A percentile compares a stretch with the other conserved stretches of the same genome.
Conservation (phyloP, 2,113 vertebrate species). For the Megatriorchis doriae region DNA sequence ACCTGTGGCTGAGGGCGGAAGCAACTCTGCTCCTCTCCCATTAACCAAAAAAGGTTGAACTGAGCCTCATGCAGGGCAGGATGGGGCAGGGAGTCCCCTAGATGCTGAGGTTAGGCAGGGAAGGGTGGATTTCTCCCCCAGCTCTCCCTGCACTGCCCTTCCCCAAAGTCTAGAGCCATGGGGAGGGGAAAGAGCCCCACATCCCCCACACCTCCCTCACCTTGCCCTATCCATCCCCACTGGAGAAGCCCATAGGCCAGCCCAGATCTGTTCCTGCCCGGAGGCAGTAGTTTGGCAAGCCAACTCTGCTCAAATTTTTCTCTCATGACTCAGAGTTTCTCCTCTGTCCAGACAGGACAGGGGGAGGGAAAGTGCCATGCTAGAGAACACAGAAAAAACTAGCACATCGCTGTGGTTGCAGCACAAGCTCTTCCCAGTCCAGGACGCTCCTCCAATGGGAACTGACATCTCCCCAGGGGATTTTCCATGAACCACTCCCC, state of each 20-base stretch:
- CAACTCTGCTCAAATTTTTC: background rate
- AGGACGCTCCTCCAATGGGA: background rate
- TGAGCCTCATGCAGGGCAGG: background rate
- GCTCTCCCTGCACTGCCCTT: background rate
- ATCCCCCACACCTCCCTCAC: too few relatives aligned
- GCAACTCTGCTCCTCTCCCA: rapidly evolving
- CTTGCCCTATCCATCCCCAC: background rate
- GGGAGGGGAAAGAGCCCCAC: background rate
- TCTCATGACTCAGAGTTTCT: background rate
- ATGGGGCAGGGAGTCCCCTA: background rate
- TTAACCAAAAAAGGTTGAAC: background rate
- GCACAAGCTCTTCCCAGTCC: background rate
- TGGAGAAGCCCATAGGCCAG: background rate
- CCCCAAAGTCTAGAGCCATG: background rate
- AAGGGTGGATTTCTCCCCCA: rapidly evolving
- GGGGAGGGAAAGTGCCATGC: background rate
- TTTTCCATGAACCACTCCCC: background rate
- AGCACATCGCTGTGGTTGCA: background rate
- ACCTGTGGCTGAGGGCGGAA: rapidly evolving
- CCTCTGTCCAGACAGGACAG: background rate
- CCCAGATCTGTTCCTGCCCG: background rate
- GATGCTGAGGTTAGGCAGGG: background rate
- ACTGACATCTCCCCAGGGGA: background rate
- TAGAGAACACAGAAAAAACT: background rate
- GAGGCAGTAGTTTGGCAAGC: background rate